phyloP scores from a whole-genome alignment of 2,888 invertebrate species.

The Orchesellides sinensis region DNA sequence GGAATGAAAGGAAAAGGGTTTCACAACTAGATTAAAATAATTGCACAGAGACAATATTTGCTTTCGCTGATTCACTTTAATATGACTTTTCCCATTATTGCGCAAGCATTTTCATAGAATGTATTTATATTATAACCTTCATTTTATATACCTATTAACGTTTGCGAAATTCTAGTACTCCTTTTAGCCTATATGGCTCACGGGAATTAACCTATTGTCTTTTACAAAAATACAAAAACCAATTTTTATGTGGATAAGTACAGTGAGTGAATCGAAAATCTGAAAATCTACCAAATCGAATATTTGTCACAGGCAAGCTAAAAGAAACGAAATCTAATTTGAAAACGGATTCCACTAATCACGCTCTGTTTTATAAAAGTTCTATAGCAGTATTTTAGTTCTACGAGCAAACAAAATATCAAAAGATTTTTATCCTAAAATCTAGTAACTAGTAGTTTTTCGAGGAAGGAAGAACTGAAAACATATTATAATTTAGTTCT shows the following conservation, averaged over 20 bases:
- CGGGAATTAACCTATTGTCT: neutral
- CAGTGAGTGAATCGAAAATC: too few species aligned
- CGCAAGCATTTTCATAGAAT: neutral
- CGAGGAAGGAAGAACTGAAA: too few species aligned
- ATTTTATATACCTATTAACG: neutral
- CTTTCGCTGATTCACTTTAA: neutral
- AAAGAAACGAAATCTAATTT: neutral
- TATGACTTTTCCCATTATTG: neutral
- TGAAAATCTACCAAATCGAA: too few species aligned
- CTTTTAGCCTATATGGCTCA: neutral
- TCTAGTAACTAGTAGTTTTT: too few species aligned
- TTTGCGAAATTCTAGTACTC: neutral
- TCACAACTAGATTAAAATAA: neutral
- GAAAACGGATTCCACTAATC: too few species aligned
- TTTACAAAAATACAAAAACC: neutral
- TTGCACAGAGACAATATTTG: conserved; percentile 1
- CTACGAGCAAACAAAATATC: too few species aligned
- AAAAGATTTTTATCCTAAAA: too few species aligned
- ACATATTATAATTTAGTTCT: too few species aligned
- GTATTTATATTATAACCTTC: neutral
- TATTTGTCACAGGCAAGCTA: too few species aligned
- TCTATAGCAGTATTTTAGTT: too few species aligned
- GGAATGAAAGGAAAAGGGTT: neutral
- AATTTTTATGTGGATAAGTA: neutral
- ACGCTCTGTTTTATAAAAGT: too few species aligned